These are phyloP conservation scores for Geotrupes spiniger DNA, from an alignment of 2,888 invertebrate species.

Conservation along the genomic window DNA sequence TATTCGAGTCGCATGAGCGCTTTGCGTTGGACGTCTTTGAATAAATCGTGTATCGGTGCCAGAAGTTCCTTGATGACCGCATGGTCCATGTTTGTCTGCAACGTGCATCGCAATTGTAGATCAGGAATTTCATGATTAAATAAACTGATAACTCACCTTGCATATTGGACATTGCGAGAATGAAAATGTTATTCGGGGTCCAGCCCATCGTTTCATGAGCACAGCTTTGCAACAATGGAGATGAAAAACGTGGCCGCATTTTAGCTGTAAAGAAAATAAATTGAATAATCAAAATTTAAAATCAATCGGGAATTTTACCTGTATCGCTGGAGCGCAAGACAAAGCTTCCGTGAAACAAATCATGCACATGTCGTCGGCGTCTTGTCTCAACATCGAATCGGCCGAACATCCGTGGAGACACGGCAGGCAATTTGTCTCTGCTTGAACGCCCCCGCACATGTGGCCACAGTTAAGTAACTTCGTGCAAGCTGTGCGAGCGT, in stretches of 20 bases:
- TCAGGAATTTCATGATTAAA: neutral
- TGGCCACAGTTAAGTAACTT: slow-evolving; percentile 86
- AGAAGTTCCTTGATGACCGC: slow-evolving; percentile 73
- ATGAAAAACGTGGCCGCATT: slow-evolving; percentile 96
- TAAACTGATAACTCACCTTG: slow-evolving; percentile 60
- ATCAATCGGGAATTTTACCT: slow-evolving; percentile 60
- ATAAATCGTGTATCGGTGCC: slow-evolving; percentile 75
- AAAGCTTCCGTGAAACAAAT: slow-evolving; percentile 97
- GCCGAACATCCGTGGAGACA: slow-evolving; percentile 81
- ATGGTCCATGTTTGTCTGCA: slow-evolving; percentile 78
- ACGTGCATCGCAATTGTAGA: slow-evolving; percentile 19
- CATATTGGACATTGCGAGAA: slow-evolving; percentile 97
- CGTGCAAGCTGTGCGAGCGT: slow-evolving; percentile 77
- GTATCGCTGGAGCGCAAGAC: slow-evolving; percentile 91
- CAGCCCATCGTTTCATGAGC: slow-evolving; percentile 83
- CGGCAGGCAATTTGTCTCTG: slow-evolving; percentile 81
- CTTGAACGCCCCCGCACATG: slow-evolving; percentile 88
- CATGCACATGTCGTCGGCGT: slow-evolving; percentile 99
- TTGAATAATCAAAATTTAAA: too few species aligned
- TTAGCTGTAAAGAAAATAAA: slow-evolving; percentile 57
- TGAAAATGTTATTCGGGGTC: slow-evolving; percentile 93
- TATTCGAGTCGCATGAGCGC: slow-evolving; percentile 95
- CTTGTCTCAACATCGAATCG: slow-evolving; percentile 70
- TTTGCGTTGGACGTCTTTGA: slow-evolving; percentile 88
- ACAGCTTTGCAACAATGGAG: slow-evolving; percentile 86